Percentiles rank a stretch among this genome's conserved stretches.
phyloP scores from a whole-genome alignment of 2,797 vertebrate species.

The Craterocephalus amniculus region DNA sequence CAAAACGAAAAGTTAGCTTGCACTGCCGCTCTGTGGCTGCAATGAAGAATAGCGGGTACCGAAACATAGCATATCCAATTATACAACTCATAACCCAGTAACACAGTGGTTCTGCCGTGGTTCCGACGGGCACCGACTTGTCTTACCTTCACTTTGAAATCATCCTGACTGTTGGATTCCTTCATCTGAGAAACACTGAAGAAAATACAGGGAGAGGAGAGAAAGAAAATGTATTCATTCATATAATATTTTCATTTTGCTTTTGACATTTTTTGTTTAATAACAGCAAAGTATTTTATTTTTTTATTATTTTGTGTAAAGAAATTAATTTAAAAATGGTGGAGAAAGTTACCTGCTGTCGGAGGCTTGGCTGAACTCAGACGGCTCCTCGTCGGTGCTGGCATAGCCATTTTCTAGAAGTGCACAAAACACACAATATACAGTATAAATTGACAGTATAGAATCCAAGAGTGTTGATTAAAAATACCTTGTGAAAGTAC shows the following conservation, averaged over 20 bases:
- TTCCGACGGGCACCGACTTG: neutral
- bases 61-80: neutral
- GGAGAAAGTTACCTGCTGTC: conserved; percentile 87
- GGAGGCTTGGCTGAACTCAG: conserved; percentile 92
- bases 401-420: conserved; percentile 91
- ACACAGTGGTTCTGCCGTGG: neutral
- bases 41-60: conserved; percentile 2
- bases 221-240: neutral
- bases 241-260: too few species aligned
- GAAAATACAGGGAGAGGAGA: conserved; percentile 15
- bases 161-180: conserved; percentile 95
- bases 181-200: conserved; percentile 91
- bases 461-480: neutral
- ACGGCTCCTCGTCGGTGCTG: conserved; percentile 95
- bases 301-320: neutral
- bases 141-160: conserved; percentile 93
- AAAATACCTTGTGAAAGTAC: too few species aligned
- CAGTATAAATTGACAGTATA: neutral
- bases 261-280: too few species aligned
- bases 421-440: conserved; percentile 21
- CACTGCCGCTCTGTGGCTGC: conserved; percentile 74
- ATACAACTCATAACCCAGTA: neutral
- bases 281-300: neutral
- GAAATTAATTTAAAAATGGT: neutral
- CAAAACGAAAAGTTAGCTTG: conserved; percentile 26